These are phyloP conservation scores for Danionella cerebrum DNA, from an alignment of 2,113 vertebrate species.

Conservation along the genomic window DNA sequence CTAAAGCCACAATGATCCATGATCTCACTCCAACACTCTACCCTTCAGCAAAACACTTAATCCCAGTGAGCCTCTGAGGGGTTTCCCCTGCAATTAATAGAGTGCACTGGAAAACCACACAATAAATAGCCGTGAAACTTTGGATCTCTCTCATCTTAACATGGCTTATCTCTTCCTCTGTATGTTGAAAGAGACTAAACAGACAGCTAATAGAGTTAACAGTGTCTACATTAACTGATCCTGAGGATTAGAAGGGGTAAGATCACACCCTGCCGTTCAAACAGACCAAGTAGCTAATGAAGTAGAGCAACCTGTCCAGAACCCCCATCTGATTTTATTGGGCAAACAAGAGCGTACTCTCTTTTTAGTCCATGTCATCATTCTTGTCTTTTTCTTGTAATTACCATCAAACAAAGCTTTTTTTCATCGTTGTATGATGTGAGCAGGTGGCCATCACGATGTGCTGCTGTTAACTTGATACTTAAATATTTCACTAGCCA, in stretches of 20 bases:
- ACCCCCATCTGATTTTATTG: constrained; percentile 25
- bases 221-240: constrained; percentile 1
- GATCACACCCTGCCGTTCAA: constrained; percentile 16
- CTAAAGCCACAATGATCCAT: not conserved
- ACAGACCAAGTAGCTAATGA: constrained; percentile 32
- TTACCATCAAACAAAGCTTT: constrained; percentile 37
- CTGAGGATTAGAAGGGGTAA: constrained; percentile 13
- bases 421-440: too few relatives aligned
- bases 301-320: constrained; percentile 35
- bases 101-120: not conserved
- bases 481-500: too few relatives aligned
- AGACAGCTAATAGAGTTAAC: constrained; percentile 9
- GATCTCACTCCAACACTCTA: not conserved
- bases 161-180: not conserved
- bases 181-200: not conserved
- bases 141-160: constrained; percentile 7
- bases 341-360: not conserved
- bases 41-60: constrained; percentile 11
- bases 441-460: too few relatives aligned
- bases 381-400: not conserved
- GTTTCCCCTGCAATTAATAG: not conserved
- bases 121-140: not conserved
- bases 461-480: too few relatives aligned
- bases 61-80: not conserved
- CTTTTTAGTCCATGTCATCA: not conserved